Base-by-base conservation (phyloP, 2,888 invertebrate species). In the Pandemis heparana region DNA sequence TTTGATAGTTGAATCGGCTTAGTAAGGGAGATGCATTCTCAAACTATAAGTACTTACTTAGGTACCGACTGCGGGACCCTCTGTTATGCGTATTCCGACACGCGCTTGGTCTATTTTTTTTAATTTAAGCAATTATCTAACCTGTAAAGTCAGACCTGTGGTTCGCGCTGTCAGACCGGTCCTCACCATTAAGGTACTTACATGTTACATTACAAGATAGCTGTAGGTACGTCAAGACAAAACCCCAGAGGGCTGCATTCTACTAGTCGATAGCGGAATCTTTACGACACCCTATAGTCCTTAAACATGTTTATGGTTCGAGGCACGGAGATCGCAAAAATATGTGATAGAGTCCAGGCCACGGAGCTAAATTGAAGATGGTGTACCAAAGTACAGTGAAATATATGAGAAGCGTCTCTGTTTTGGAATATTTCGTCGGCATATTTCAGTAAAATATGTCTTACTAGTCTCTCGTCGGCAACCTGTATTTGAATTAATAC, bases 111-210 rank as follows among this genome's bases (percentile, higher is more conserved):
- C 23, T 2, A n/a, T 48, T n/a, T 53, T 18, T 6, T 53, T 51
- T 12, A 12, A 0, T 46, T 46, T 46, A 10, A 46, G 23, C 23
- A 32, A 4, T 46, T 46, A 16, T 16, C 51, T 51, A 16, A 51
- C 16, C n/a, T n/a, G 23, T 23, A 23, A 16, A 5, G 56, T 23
- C 12, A 10, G 23, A 18, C 16, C 5, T 5, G 53, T 18, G 53
- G 18, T 84, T 87, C 76, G 86, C 86, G 87, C 88, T 88, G 84
- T 85, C 82, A 77, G 90, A 91, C 91, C 92, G 92, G 92, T 92
- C 89, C 83, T 82, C 80, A 83, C 81, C 81, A 80, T 77, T 80
- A 79, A 79, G 80, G 79, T 75, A 77, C 76, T 75, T 65, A 82
- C 81, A 77, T 82, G 53, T 53, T 53, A 3, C 18, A 53, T 53